Conservation (phyloP, 2,113 vertebrate genomes). For the Pterocles burchelli region DNA sequence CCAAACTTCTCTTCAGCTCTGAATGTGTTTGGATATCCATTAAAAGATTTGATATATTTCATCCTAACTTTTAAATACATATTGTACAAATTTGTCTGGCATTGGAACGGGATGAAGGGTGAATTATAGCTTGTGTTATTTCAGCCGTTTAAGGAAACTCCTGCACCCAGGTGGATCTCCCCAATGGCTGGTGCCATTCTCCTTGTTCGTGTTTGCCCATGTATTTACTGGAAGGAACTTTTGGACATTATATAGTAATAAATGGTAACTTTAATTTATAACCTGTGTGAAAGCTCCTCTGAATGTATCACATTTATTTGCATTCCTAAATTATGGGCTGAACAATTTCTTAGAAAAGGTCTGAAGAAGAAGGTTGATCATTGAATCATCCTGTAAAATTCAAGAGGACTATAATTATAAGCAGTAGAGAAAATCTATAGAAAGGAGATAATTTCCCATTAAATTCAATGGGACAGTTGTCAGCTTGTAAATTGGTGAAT, state of each 20-base stretch:
- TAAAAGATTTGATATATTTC: background rate
- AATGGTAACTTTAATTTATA: background rate
- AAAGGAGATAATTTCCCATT: conserved; percentile 35
- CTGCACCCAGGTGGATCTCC: background rate
- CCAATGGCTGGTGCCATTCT: background rate
- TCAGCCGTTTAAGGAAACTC: background rate
- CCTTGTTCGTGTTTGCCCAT: accelerated
- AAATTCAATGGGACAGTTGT: conserved; percentile 13
- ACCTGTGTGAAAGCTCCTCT: background rate
- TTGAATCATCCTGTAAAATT: conserved; percentile 9
- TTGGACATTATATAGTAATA: background rate
- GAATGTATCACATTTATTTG: background rate
- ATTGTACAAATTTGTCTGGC: background rate
- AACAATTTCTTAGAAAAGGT: background rate
- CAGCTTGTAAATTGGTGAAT: background rate
- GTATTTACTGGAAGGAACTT: background rate
- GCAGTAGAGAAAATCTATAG: background rate
- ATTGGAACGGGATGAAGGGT: background rate
- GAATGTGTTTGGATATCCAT: background rate
- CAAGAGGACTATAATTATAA: background rate
- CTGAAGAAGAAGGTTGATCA: background rate
- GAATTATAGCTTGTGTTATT: background rate
- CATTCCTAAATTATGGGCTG: background rate
- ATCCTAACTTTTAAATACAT: background rate
- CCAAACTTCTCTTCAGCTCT: background rate